These are phyloP conservation scores for Chouioia cunea DNA, from an alignment of 2,888 invertebrate genomes.

Conservation along the genomic window DNA sequence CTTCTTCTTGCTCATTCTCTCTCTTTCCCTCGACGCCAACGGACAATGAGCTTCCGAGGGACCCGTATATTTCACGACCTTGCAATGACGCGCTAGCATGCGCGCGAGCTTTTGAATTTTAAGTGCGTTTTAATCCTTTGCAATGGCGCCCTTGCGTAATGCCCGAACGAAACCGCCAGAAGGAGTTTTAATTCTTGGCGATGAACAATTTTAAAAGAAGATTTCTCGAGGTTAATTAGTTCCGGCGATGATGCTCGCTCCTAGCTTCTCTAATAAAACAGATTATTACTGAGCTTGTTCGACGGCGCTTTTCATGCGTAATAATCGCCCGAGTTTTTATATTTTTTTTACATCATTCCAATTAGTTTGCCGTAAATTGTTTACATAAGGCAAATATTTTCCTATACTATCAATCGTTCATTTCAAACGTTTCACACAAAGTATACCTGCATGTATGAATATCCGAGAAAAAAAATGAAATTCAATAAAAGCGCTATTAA, in stretches of 20 bases:
- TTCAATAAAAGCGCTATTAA: conserved; percentile 18
- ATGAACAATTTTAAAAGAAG: conserved; percentile 39
- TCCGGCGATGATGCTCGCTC: conserved; percentile 3
- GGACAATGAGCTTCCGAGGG: conserved; percentile 46
- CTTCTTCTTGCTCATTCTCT: conserved; percentile 1
- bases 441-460: too few relatives aligned
- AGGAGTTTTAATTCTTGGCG: conserved; percentile 34
- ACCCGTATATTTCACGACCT: conserved; percentile 44
- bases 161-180: background rate
- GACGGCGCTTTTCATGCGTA: too few relatives aligned
- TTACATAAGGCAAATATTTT: too few relatives aligned
- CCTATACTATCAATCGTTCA: too few relatives aligned
- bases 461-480: background rate
- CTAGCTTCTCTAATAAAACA: conserved; percentile 14
- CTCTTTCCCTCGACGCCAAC: background rate
- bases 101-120: conserved; percentile 46
- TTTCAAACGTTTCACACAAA: too few relatives aligned
- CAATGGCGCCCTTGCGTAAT: conserved; percentile 9
- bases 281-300: conserved; percentile 1
- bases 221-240: conserved; percentile 43
- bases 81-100: conserved; percentile 39
- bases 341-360: too few relatives aligned
- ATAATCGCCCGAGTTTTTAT: too few relatives aligned
- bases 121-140: conserved; percentile 47
- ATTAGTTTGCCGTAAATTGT: too few relatives aligned